Percentiles rank a stretch among this genome's conserved stretches.
Evolutionary conservation across 2,113 vertebrate genomes (phyloP).

Genomic region (Elanus axillaris): DNA sequence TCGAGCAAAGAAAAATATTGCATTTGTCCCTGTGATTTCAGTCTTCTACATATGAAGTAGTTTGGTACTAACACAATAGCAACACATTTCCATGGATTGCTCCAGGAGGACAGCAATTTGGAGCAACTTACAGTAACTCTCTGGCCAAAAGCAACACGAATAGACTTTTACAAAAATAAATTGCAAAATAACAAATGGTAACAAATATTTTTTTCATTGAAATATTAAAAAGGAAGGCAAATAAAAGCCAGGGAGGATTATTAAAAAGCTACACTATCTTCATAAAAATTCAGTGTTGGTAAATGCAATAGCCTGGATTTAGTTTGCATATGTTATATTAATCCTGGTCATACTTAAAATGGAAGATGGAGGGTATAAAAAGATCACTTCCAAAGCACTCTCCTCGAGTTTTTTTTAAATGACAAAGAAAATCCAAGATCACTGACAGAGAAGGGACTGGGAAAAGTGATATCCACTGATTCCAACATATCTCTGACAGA

Average conservation of each 20-base stretch:
- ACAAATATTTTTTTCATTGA: conserved; percentile 7
- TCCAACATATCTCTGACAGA: not conserved
- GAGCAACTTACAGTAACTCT: conserved; percentile 41
- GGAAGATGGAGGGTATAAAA: not conserved
- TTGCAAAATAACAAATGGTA: conserved; percentile 47
- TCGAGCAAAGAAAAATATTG: conserved; percentile 36
- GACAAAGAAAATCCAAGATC: not conserved
- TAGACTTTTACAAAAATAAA: conserved; percentile 54
- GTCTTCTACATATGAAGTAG: conserved; percentile 43
- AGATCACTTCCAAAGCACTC: not conserved
- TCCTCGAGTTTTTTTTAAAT: not conserved
- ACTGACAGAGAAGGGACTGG: not conserved
- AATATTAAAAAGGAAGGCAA: conserved; percentile 47
- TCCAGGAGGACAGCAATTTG: conserved; percentile 47
- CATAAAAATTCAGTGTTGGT: conserved; percentile 52
- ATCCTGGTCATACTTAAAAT: conserved; percentile 24
- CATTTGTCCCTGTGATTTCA: conserved; percentile 37
- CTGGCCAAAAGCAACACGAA: conserved; percentile 44
- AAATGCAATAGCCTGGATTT: conserved; percentile 42
- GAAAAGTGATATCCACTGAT: not conserved
- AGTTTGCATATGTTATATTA: conserved; percentile 51
- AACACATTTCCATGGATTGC: conserved; percentile 45
- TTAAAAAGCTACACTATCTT: conserved; percentile 42
- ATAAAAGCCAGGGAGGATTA: conserved; percentile 47
- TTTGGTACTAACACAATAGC: conserved; percentile 47